Evolutionary conservation across 1,140 invertebrate genomes (phyloP), one percentile per base, ranked within the genome.

Genomic region (Hirudo medicinalis): DNA sequence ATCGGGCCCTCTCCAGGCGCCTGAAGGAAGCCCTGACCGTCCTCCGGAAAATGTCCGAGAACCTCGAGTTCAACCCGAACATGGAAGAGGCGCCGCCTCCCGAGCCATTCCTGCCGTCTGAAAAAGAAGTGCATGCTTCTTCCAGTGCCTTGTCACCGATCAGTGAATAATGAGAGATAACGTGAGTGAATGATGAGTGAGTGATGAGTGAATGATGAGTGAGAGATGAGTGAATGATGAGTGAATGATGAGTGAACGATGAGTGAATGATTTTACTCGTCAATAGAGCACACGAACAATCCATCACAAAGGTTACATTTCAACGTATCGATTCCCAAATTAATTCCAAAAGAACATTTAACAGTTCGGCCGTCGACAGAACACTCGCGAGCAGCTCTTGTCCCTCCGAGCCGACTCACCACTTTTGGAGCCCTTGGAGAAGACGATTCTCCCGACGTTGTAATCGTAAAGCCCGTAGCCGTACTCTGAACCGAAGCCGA

Each of bases 11-110:
- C 57, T 63, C 57, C 6, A 63, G 57, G 29, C 57, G 22, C 29
- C 57, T 22, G 29, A 63, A 22, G 22, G 57, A 63, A 63, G 57
- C 57, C 29, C 57, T 63, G 29, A 63, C 22, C 57, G 57, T 63
- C 29, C 57, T 22, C 5, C 57, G 22, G 22, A 63, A 32, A 6
- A 20, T n/a, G 20, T 63, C 57, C 3, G 29, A 22, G 19, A 63
- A 13, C 22, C 57, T 22, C 22, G 22, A 25, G 20, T 63, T 63
- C 22, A 63, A 25, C 11, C 22, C 29, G 22, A 63, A 63, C 22
- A n/a, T 15, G 6, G 22, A 63, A 5, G 22, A 13, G 6, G 22
- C 4, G 19, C 9, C 22, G 20, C 57, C 57, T 6, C 57, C 29
- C 1, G 29, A 63, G 20, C 57, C 29, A 15, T 63, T 63, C 22